Base-by-base conservation (phyloP, 2,797 vertebrate species). In the Macropodus opercularis region DNA sequence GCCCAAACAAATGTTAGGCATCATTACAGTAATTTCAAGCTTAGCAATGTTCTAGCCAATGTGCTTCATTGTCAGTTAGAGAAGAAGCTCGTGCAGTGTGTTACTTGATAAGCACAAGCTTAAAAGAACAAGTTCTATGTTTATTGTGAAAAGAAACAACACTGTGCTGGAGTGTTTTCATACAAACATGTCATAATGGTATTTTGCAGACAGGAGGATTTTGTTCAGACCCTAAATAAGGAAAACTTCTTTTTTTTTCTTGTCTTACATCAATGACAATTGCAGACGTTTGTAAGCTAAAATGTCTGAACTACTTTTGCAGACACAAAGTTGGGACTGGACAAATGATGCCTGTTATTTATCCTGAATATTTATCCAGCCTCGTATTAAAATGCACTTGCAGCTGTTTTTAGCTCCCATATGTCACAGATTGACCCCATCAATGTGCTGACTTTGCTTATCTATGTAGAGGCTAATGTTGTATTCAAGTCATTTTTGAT, bases 401-500 rank as follows among this genome's bases (percentile, higher is more conserved):
- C 23, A 18, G 15, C n/a, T 2, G 22, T 26, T 17, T 32, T 14
- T 1, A 23, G 21, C 8, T 48, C 18, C 36, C 1, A 3, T 6
- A 5, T 34, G 14, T 34, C 40, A 53, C 31, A 52, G 14, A 51
- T 31, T 44, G 35, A 23, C 58, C 15, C 10, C n/a, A 44, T 19
- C 10, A 14, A 3, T 24, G 17, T 15, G 24, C 11, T 34, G 6
- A 31, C 43, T 23, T 43, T 44, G 14, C 41, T 18, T 41, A 10
- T 26, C 26, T 32, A 49, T 31, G 24, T 24, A 39, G 12, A 32
- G 13, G 6, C 11, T 21, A 4, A 41, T 29, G 5, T 12, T 26
- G 17, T 48, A 34, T 54, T 58, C 32, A 60, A 63, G 43, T n/a
- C 15, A 56, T 65, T 13, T 60, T 80, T 48, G n/a, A 18, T 54